These are phyloP conservation scores for Nomada ruficornis DNA, from an alignment of 2,888 invertebrate genomes.

Conservation along the genomic window DNA sequence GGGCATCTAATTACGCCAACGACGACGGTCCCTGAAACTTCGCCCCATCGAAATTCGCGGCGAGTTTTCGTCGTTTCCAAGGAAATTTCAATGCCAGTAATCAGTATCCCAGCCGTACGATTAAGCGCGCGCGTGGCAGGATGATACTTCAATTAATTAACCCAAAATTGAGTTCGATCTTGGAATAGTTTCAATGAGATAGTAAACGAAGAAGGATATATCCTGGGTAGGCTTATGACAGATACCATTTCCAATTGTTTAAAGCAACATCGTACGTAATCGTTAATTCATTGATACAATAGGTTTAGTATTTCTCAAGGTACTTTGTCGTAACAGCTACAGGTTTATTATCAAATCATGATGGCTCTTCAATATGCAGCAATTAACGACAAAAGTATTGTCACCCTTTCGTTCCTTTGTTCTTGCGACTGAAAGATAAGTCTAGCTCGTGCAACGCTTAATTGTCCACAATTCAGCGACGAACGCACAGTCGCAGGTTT, in stretches of 20 bases:
- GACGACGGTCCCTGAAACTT: conserved; percentile 45
- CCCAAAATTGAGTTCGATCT: conserved; percentile 8
- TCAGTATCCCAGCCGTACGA: neutral
- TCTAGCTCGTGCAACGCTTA: neutral
- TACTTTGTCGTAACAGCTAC: no score
- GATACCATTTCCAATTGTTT: no score
- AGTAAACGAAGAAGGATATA: no score
- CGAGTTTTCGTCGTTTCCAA: conserved; percentile 18
- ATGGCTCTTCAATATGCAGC: no score
- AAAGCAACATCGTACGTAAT: no score
- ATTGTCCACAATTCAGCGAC: neutral
- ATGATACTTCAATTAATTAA: conserved; percentile 21
- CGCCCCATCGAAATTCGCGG: conserved; percentile 35
- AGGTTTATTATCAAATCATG: no score
- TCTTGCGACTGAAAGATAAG: neutral
- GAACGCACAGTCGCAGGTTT: neutral
- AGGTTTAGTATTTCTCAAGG: no score
- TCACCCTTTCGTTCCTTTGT: neutral
- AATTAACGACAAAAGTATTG: neutral
- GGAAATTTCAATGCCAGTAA: conserved; percentile 39
- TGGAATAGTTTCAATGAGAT: neutral
- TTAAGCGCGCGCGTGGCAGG: neutral
- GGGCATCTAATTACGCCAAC: conserved; percentile 58
- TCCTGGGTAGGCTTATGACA: no score
- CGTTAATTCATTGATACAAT: no score